phyloP scores from a whole-genome alignment of 2,888 invertebrate genomes.

The Agrotis clavis region DNA sequence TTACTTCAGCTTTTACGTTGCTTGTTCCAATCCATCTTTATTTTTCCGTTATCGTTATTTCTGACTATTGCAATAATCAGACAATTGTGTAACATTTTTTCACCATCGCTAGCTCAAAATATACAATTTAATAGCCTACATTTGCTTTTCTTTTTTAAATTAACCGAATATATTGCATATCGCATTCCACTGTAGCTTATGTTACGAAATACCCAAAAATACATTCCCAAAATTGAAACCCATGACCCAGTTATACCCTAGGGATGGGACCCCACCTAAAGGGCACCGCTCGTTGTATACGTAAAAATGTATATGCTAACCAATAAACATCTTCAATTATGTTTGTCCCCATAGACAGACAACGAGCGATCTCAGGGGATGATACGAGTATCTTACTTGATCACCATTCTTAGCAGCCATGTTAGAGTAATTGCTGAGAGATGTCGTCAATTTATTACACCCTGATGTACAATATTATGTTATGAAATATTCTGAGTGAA shows the following conservation, averaged over 20 bases:
- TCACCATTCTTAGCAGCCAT: conserved; percentile 22
- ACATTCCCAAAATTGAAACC: background rate
- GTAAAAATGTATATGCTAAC: background rate
- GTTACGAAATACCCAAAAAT: background rate
- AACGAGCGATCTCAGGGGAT: conserved; percentile 30
- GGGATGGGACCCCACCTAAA: background rate
- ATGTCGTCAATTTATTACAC: conserved; percentile 15
- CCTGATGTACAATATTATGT: background rate
- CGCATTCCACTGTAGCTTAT: background rate
- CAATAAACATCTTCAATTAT: conserved; percentile 40
- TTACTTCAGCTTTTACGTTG: too few relatives aligned
- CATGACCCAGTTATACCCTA: conserved; percentile 1
- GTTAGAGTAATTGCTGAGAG: conserved; percentile 23
- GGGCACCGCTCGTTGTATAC: background rate
- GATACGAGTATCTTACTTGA: background rate
- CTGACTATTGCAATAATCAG: too few relatives aligned
- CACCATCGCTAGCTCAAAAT: background rate
- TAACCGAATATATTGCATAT: too few relatives aligned
- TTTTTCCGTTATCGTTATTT: too few relatives aligned
- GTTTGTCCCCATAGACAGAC: conserved; percentile 25
- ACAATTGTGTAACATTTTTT: background rate
- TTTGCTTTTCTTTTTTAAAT: too few relatives aligned
- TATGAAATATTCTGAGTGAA: background rate
- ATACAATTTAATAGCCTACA: background rate
- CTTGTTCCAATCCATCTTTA: too few relatives aligned